phyloP scores from a whole-genome alignment of 2,113 vertebrate species.

The Hemiprocne comata region DNA sequence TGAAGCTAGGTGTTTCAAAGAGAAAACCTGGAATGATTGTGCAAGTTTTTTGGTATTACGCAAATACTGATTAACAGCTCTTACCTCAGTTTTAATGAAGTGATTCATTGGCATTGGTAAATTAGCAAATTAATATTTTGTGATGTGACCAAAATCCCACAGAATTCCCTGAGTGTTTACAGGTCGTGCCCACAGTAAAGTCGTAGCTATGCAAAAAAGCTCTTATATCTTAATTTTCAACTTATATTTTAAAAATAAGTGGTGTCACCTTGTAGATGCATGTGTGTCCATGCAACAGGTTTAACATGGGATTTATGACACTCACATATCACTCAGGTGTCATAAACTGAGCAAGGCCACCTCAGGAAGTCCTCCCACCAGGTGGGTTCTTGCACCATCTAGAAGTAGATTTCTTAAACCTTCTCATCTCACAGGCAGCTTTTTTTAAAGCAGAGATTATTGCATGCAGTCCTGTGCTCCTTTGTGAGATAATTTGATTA shows the following conservation, averaged over 20 bases:
- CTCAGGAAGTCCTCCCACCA: neutral
- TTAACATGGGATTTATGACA: neutral
- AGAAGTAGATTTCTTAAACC: neutral
- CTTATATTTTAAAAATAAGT: neutral
- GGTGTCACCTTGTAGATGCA: neutral
- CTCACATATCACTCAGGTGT: neutral
- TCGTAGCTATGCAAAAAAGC: neutral
- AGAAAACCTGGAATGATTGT: neutral
- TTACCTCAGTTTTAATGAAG: neutral
- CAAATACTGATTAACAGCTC: neutral
- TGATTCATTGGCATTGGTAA: neutral
- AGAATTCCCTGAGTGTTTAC: neutral
- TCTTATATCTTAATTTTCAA: neutral
- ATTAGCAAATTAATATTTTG: neutral
- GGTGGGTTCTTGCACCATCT: neutral
- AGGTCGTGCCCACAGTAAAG: neutral
- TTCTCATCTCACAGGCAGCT: neutral
- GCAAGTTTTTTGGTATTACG: neutral
- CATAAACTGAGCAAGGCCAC: fast-evolving
- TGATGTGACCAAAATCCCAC: neutral
- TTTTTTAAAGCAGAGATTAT: neutral
- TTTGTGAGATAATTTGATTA: neutral
- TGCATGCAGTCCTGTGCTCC: neutral
- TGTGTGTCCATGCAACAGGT: neutral
- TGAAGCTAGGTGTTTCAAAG: neutral